phyloP scores from a whole-genome alignment of 2,888 invertebrate species.

The Schizaphis graminum region DNA sequence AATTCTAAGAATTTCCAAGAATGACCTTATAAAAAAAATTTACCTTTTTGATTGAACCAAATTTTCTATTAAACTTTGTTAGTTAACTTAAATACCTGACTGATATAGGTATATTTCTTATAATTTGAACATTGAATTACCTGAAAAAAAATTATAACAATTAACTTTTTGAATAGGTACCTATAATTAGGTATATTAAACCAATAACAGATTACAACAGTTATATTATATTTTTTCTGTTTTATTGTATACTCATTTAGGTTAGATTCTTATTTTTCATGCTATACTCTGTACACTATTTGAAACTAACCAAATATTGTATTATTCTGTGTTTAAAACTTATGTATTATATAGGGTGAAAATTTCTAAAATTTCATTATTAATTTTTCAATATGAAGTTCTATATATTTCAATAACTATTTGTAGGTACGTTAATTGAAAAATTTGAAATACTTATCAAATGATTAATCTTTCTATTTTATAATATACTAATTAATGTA shows the following conservation, averaged over 20 bases:
- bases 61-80: background rate
- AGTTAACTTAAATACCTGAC: background rate
- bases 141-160: background rate
- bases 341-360: background rate
- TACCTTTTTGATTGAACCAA: background rate
- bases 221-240: background rate
- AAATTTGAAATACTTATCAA: background rate
- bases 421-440: background rate
- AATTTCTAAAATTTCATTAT: background rate
- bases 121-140: background rate
- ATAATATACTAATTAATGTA: background rate
- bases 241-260: background rate
- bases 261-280: background rate
- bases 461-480: background rate
- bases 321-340: background rate
- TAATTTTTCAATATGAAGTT: background rate
- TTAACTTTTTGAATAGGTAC: background rate
- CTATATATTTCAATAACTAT: background rate
- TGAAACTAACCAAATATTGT: background rate
- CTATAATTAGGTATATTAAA: background rate
- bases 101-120: background rate
- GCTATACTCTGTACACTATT: background rate
- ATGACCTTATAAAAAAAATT: background rate
- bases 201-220: background rate
- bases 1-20: background rate